Conservation (phyloP, 2,888 invertebrate species). For the Leptinotarsa peninsularis region DNA sequence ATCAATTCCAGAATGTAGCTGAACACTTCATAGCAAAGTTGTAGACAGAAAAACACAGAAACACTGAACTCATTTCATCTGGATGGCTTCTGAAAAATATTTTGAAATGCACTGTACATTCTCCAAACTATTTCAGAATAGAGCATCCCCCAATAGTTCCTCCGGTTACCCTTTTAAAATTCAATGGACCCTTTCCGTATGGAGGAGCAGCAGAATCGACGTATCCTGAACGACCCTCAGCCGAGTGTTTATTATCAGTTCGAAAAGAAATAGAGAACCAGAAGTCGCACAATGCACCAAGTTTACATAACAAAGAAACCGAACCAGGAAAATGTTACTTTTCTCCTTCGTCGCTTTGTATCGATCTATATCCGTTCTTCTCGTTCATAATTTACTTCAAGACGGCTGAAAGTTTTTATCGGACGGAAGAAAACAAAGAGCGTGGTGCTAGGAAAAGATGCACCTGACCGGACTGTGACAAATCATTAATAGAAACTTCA, state of each 20-base stretch:
- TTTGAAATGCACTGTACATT: too few relatives aligned
- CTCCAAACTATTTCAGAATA: too few relatives aligned
- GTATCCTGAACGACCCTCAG: neutral
- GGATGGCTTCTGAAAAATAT: too few relatives aligned
- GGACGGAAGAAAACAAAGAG: neutral
- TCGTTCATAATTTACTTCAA: conserved; percentile 35
- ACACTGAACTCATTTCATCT: too few relatives aligned
- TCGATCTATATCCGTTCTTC: conserved; percentile 35
- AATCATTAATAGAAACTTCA: neutral
- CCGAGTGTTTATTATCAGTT: conserved; percentile 2
- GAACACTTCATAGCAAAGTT: too few relatives aligned
- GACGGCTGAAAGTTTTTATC: neutral
- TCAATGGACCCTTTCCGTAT: neutral
- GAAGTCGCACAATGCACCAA: conserved; percentile 25
- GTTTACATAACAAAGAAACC: conserved; percentile 36
- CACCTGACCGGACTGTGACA: neutral
- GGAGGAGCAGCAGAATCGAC: neutral
- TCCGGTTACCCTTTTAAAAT: too few relatives aligned
- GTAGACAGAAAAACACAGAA: too few relatives aligned
- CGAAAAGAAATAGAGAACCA: conserved; percentile 7
- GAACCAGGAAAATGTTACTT: conserved; percentile 38
- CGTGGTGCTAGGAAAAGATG: neutral
- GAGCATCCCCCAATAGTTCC: too few relatives aligned
- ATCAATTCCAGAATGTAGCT: too few relatives aligned
- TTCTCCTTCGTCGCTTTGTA: conserved; percentile 33